These are phyloP conservation scores for Pelodytes ibericus DNA, from an alignment of 2,797 vertebrate species.

Conservation along the genomic window DNA sequence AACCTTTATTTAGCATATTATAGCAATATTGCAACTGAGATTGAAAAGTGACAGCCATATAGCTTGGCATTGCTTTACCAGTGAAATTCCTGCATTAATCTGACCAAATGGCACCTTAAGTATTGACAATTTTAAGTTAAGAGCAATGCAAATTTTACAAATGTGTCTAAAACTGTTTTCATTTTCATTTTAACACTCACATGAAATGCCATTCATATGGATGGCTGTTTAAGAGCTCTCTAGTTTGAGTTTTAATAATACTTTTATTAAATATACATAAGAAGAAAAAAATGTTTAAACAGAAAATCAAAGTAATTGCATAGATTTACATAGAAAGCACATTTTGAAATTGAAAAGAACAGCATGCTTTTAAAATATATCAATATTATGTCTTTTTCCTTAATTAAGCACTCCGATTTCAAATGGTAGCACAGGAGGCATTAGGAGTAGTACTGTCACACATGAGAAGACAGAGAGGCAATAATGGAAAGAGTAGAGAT, in stretches of 20 bases:
- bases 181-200: not conserved
- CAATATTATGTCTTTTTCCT: not conserved
- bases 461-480: too few relatives aligned
- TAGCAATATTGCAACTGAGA: too few relatives aligned
- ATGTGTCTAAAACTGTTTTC: not conserved
- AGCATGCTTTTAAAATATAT: slow-evolving; percentile 1
- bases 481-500: too few relatives aligned
- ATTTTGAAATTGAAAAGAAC: not conserved
- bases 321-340: not conserved
- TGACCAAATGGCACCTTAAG: too few relatives aligned
- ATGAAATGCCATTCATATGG: not conserved
- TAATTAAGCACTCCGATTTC: not conserved
- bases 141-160: not conserved
- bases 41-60: too few relatives aligned
- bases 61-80: too few relatives aligned
- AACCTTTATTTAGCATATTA: too few relatives aligned
- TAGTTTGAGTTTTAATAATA: not conserved
- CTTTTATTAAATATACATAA: not conserved
- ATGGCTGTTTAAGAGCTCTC: not conserved
- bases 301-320: not conserved
- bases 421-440: too few relatives aligned
- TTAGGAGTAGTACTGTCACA: too few relatives aligned
- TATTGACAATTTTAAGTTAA: not conserved
- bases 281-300: not conserved
- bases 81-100: too few relatives aligned